Evolutionary conservation across 1,140 invertebrate genomes (phyloP), one percentile per base, ranked within the genome.

Genomic region (Brachionus asplanchnoidis): DNA sequence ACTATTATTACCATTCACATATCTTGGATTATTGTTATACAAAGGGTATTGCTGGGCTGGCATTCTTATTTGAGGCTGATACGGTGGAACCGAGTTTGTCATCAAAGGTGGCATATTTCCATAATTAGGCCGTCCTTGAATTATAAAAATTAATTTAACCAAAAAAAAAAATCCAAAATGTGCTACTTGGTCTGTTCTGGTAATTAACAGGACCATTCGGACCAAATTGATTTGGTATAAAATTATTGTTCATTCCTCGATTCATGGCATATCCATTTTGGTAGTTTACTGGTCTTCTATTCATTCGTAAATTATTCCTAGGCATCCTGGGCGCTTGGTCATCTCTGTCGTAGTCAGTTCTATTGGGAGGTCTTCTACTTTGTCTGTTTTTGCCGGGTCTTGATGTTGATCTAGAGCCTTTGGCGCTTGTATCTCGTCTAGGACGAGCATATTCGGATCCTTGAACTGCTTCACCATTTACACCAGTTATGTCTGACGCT

Each of bases 401-500:
- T 8, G 73, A 77, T 23, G 73, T 50, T 23, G 73, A 77, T 50
- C 73, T 8, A 26, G 26, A 46, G 9, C 4, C 73, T 23, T 26
- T 77, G 0, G 17, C 2, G 42, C 53, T 82, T 12, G n/a, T n/a
- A 4, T 42, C 79, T 82, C 40, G 14, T 26, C 36, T 82, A 65
- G 79, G 53, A 26, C 53, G 79, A 42, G 79, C 79, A 32, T 82
- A 82, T 44, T 82, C 50, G 8, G 79, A 82, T 26, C 85, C 85
- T 65, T 84, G 46, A 56, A 85, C 80, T 26, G 20, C 20, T 36
- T 28, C 60, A 32, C 85, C 85, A 79, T 85, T 32, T 20, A 36
- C 1, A n/a, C 60, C 79, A 36, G 60, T 44, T n/a, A 85, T 73
- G 73, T 84, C 73, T n/a, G 73, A 32, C 12, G 85, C 85, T 77